phyloP scores from a whole-genome alignment of 2,113 vertebrate species.

The Xiphophorus maculatus region DNA sequence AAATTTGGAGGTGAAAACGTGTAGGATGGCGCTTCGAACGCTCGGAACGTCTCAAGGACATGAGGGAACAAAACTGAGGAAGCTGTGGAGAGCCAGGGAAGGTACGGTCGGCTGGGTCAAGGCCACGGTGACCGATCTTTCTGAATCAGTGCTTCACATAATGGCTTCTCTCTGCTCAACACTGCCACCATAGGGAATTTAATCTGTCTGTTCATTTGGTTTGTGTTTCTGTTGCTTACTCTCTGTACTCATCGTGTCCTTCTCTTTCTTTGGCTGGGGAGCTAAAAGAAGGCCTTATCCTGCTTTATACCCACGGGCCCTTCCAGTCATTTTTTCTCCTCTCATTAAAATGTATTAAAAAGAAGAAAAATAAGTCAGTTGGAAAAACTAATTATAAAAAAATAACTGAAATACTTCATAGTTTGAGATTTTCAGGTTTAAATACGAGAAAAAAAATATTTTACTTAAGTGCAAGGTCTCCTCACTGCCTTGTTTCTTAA shows the following conservation, averaged over 20 bases:
- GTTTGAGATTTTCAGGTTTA: no score
- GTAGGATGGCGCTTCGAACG: constrained; percentile 22
- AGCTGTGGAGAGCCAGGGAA: constrained; percentile 20
- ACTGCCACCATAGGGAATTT: constrained; percentile 45
- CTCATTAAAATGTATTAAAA: constrained; percentile 4
- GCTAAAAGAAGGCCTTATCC: background rate
- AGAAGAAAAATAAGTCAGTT: background rate
- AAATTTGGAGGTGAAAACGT: constrained; percentile 29
- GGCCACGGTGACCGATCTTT: constrained; percentile 61
- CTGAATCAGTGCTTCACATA: constrained; percentile 71
- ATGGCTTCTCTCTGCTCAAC: constrained; percentile 57
- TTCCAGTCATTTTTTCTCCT: constrained; percentile 5
- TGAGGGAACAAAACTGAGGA: constrained; percentile 3
- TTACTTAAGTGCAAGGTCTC: no score
- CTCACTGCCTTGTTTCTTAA: no score
- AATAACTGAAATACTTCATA: no score
- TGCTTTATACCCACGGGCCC: background rate
- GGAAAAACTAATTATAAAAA: no score
- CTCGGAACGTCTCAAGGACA: constrained; percentile 46
- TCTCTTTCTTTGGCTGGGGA: constrained; percentile 3
- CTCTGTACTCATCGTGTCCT: constrained; percentile 2
- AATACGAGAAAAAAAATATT: no score
- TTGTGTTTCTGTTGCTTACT: constrained; percentile 27
- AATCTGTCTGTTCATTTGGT: constrained; percentile 46
- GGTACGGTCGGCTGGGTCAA: constrained; percentile 22